Evolutionary conservation across 1,140 invertebrate species (phyloP), one percentile per base, ranked within the genome.

Genomic region (Radopholus similis): DNA sequence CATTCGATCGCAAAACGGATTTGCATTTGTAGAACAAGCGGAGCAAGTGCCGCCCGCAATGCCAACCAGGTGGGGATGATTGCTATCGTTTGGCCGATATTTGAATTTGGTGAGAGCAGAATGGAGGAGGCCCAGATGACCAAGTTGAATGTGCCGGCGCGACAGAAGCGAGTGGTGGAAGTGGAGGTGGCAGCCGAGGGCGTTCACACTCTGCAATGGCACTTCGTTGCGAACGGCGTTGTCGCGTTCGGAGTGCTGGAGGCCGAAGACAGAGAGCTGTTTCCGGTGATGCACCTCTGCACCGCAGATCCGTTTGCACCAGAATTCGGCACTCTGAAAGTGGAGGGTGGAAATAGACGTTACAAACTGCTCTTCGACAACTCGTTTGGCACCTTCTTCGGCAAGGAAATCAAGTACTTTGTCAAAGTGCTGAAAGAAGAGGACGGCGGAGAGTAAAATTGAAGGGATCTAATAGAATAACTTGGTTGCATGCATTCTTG

Each of bases 341-440:
- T 64, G 23, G 37, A 75, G 28, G 28, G 49, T n/a, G 32, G 37
- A 9, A 58, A n/a, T n/a, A n/a, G 63, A 30, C 55, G 38, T 5
- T 68, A 75, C 37, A 57, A 42, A 23, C 40, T 73, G 28, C 42
- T 76, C 28, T 73, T 73, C 37, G 72, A 73, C 42, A 73, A 73
- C 26, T 28, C 66, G 26, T 66, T 67, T 37, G 64, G 72, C 47
- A 57, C 49, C 13, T 72, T 73, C 58, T 71, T 70, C 32, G 55
- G 57, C 37, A 73, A 73, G 44, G 73, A 75, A 49, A 55, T 73
- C 9, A 68, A 65, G 60, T 73, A 68, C 32, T 35, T 30, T 2
- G 13, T 9, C 8, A 62, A 26, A 47, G 15, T 62, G 15, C 23
- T 26, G 47, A 51, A 51, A 9, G 21, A 26, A 11, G 47, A 51